Conservation (phyloP, 2,113 vertebrate species). For the Pterophyllum scalare region DNA sequence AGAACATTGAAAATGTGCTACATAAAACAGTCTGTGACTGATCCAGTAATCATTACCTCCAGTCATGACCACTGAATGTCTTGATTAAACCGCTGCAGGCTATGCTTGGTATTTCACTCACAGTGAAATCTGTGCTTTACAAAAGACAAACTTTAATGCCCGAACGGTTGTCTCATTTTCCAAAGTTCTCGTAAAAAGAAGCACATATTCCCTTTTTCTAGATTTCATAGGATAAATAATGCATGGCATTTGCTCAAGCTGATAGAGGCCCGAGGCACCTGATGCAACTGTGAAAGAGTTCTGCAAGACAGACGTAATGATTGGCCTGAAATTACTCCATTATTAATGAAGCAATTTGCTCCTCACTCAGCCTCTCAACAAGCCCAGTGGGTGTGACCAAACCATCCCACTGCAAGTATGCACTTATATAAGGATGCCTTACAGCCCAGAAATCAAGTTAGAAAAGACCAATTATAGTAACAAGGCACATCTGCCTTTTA, state of each 20-base stretch:
- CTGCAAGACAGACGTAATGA: slow-evolving; percentile 52
- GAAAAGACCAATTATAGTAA: slow-evolving; percentile 70
- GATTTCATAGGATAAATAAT: slow-evolving; percentile 54
- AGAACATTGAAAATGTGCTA: background rate
- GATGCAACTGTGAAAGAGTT: slow-evolving; percentile 44
- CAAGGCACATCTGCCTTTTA: slow-evolving; percentile 69
- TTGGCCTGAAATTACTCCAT: slow-evolving; percentile 66
- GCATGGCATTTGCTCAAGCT: slow-evolving; percentile 52
- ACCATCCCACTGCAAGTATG: slow-evolving; percentile 45
- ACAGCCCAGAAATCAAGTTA: slow-evolving; percentile 55
- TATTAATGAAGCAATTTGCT: slow-evolving; percentile 70
- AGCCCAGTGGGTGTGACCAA: slow-evolving; percentile 52
- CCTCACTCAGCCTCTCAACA: slow-evolving; percentile 47
- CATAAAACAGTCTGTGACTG: slow-evolving; percentile 8
- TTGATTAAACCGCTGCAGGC: slow-evolving; percentile 34
- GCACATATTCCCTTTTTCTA: background rate
- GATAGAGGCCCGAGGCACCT: slow-evolving; percentile 49
- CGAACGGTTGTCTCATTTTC: background rate
- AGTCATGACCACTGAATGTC: slow-evolving; percentile 22
- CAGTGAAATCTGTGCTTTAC: background rate
- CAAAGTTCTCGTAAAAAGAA: background rate
- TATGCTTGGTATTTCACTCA: slow-evolving; percentile 42
- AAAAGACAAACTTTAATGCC: slow-evolving; percentile 8
- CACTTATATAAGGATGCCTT: slow-evolving; percentile 49
- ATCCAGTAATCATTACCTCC: slow-evolving; percentile 34